A percentile compares a stretch with the other conserved stretches of the same genome.
phyloP scores from a whole-genome alignment of 2,113 vertebrate species.

The Myotis yumanensis region DNA sequence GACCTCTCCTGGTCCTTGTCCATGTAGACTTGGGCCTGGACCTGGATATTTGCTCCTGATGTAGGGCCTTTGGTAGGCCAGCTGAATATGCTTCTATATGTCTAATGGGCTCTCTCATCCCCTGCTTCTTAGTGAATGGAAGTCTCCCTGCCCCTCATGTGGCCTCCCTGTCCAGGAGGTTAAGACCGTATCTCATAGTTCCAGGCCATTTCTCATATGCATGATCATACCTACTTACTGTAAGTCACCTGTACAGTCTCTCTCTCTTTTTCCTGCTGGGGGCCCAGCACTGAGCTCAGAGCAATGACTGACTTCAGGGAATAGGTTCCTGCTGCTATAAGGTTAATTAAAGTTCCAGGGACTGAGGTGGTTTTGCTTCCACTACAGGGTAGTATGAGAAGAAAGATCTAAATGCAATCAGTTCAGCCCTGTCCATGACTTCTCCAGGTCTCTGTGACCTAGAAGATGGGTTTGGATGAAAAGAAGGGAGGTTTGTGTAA shows the following conservation, averaged over 20 bases:
- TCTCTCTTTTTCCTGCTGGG: background rate
- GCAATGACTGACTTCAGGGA: background rate
- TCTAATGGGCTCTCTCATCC: background rate
- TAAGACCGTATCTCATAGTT: background rate
- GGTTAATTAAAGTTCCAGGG: constrained; percentile 30
- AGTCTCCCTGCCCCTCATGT: background rate
- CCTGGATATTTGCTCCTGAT: background rate
- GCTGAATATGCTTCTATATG: background rate
- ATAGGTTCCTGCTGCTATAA: background rate
- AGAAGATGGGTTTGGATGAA: background rate
- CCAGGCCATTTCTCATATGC: background rate
- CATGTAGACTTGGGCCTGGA: background rate
- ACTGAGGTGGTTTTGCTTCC: background rate
- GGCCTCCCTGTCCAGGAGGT: background rate
- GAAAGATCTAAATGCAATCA: background rate
- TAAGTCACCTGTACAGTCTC: background rate
- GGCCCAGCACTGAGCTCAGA: background rate
- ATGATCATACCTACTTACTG: background rate
- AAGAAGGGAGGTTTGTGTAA: background rate
- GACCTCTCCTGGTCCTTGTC: background rate
- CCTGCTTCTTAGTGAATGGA: background rate
- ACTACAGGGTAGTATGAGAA: background rate
- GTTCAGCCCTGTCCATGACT: background rate
- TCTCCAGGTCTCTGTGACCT: background rate
- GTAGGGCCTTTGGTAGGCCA: background rate